phyloP scores from a whole-genome alignment of 2,888 invertebrate species.

The Caenorhabditis sulstoni region DNA sequence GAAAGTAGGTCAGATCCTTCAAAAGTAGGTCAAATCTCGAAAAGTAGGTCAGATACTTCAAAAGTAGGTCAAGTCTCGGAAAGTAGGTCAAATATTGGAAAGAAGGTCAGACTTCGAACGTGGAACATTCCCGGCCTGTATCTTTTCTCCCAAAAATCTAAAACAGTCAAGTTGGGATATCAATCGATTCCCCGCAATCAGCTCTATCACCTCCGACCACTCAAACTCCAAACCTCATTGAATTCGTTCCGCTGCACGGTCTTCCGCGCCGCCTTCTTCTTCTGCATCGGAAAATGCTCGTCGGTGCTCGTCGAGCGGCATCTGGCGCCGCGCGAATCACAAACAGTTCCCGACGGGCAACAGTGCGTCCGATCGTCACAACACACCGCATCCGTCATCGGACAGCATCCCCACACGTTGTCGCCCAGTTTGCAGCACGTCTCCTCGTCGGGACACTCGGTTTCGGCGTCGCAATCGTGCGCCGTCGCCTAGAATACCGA shows the following conservation, averaged over 20 bases:
- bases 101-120: too few species aligned
- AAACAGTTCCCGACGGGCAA: constrained; percentile 50
- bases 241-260: constrained; percentile 47
- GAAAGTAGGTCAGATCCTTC: too few species aligned
- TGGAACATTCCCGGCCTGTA: neutral
- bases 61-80: too few species aligned
- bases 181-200: too few species aligned
- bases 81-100: too few species aligned
- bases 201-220: neutral
- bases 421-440: constrained; percentile 65
- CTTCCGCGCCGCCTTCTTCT: constrained; percentile 51
- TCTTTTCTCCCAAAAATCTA: neutral
- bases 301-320: constrained; percentile 32
- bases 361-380: constrained; percentile 59
- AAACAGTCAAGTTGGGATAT: too few species aligned
- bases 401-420: constrained; percentile 69
- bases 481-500: constrained; percentile 19
- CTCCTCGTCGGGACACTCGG: constrained; percentile 58
- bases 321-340: constrained; percentile 39
- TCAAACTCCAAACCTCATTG: constrained; percentile 55
- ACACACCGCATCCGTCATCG: constrained; percentile 65
- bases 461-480: constrained; percentile 33
- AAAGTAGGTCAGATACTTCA: too few species aligned
- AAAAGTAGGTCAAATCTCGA: too few species aligned
- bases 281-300: constrained; percentile 31